Base-by-base conservation (phyloP, 1,140 invertebrate species). In the Procambarus clarkii region DNA sequence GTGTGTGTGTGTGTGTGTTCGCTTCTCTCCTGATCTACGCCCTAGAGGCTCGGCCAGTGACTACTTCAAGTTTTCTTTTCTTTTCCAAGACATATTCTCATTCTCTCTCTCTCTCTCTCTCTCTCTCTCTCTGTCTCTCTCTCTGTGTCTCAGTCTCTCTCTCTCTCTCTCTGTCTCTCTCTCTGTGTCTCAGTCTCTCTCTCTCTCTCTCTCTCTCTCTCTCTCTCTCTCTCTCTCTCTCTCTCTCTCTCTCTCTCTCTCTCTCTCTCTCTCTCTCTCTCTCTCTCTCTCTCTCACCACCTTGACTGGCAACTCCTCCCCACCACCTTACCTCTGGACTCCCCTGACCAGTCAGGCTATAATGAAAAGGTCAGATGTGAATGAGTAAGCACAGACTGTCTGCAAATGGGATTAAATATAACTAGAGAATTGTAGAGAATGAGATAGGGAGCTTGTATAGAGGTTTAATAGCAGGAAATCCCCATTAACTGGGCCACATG, bases 331-430 rank as follows among this genome's bases (percentile, higher is more conserved):
- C 3, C n/a, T 5, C 58, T 46, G 34, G 18, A 11, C 80, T 64
- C 54, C 58, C 58, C 58, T 82, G 24, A 15, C 80, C 34, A 60
- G 13, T 24, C 48, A 54, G 34, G 74, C 21, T 45, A 77, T 78
- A 86, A 88, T 80, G 58, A 15, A 88, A 81, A 88, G 86, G 78
- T 88, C 86, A 80, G 78, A 34, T 79, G 77, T 80, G 78, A 88
- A 71, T 81, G 78, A 88, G 78, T 81, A 80, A 88, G 86, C 77
- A 81, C 86, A 50, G 60, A 64, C 45, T 46, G 58, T 21, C 54
- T 88, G 77, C 74, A 60, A 79, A 87, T 79, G 76, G 54, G 54
- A 88, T 88, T 81, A 69, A 48, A 44, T 60, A 8, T 80, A 80
- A 69, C 58, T 64, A 46, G 46, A 34, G 34, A 77, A 21, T 24